Base-by-base conservation (phyloP, 2,113 vertebrate species). In the Xiphias gladius region DNA sequence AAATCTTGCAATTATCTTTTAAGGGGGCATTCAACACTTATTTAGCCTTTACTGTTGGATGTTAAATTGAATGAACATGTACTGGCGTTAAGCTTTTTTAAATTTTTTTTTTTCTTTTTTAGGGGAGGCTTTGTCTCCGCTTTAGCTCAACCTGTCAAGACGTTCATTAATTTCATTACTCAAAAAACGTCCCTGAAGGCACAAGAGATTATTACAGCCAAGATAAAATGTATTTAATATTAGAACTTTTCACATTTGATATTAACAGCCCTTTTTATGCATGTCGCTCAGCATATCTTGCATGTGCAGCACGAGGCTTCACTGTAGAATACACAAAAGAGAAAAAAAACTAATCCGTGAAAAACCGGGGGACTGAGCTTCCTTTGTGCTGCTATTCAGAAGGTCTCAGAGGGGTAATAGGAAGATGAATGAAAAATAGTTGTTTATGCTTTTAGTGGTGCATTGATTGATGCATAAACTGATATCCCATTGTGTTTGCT, bases 111-210 rank as follows among this genome's bases (percentile, higher is more conserved):
- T 10, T 12, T 8, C 67, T 48, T 20, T 30, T 46, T 35, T 50
- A 19, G 46, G 8, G 3, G 30, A 79, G n/a, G 43, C 55, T 82
- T 68, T 73, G 57, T 37, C 30, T 70, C 32, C 1, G 16, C 19
- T 26, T 55, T n/a, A 0, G 39, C 83, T 79, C 69, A 64, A 32
- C 72, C 63, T 67, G 55, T 76, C 72, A 50, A 26, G 14, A 11
- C 48, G 71, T 68, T 84, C 30, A 82, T 88, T 86, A 54, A 81
- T 84, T 85, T 73, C 63, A 87, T 86, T 83, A 79, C 85, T 86
- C 79, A 89, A 43, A 46, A 70, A 55, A 75, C 54, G 54, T 22
- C 41, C 82, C 77, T 41, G 2, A 62, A 73, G 86, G 80, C 30
- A 20, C 61, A 4, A 16, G 4, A 74, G 24, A 50, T 74, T 70